Evolutionary conservation across 2,888 invertebrate species (phyloP), one percentile per base, ranked within the genome.

Genomic region (Agapetus fuscipes): DNA sequence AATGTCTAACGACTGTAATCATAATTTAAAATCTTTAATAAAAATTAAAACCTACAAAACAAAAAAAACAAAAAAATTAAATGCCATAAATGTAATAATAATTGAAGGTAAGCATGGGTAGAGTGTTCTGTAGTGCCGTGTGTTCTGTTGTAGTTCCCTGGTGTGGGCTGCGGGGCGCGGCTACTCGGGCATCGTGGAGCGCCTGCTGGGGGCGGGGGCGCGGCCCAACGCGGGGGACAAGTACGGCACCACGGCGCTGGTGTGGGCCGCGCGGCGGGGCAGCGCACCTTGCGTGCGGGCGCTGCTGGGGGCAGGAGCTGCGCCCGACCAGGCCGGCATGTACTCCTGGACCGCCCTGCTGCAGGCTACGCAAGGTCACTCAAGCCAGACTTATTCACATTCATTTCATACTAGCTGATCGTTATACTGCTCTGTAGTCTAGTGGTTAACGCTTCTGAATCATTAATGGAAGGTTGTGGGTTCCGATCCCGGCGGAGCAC

Each of bases 151-250:
- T 24, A 48, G 48, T 34, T 89, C 95, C 0, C 61, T 98, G 42
- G 77, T 94, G 37, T 97, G 96, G 94, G 94, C 96, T 1, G 81
- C 94, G 2, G 96, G 97, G 0, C 75, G 97, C 41, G 93, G 94
- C 9, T 83, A 90, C 63, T 74, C 79, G 32, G 82, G 83, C 46
- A 89, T 97, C 45, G 93, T 90, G 6, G 76, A 77, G 55, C 77
- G 82, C 48, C 71, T 97, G 41, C 72, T 97, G 37, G 75, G 76
- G 37, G 80, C 85, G 49, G 91, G 90, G 37, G 95, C 96, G 39
- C 93, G 96, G 58, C 81, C 93, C 5, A 95, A 95, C 66, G 83
- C 93, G 13, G 91, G 93, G 38, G 97, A 96, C 62, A 97, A 89
- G 74, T 94, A 95, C 64, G 95, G 93, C 17, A 95, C 95, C 7